Evolutionary conservation across 2,113 vertebrate genomes (phyloP), one percentile per base, ranked within the genome.

Genomic region (Strigops habroptila): DNA sequence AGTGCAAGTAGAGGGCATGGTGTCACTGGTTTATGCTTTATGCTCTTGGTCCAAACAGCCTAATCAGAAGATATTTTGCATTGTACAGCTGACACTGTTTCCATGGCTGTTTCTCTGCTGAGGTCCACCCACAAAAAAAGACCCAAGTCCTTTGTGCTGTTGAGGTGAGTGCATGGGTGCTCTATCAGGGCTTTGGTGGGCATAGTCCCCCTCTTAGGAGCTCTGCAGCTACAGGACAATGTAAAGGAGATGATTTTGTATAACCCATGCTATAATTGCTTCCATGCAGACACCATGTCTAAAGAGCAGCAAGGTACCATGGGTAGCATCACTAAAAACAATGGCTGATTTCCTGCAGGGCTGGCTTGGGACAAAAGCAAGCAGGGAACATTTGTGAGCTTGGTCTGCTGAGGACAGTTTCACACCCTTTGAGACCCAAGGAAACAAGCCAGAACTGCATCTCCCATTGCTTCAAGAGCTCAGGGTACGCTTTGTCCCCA

Each of bases 401-500:
- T 43, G 73, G 67, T 63, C 48, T 59, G 68, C 78, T 35, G 64
- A 64, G 52, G 43, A 49, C 78, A 55, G 18, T 62, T 62, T 88
- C 60, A 70, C 64, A 64, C 8, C 35, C 24, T 69, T 13, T 7
- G 24, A 69, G 31, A 62, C 28, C 78, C 71, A 33, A 10, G 82
- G n/a, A 82, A 91, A 48, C 1, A 4, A 67, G 63, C n/a, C 71
- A 86, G 62, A 49, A 37, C 55, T 18, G 49, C 46, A 78, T 87
- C 57, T 83, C 62, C 59, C 6, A 1, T 23, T 33, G 59, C 82
- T 71, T 71, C 2, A 14, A 81, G 73, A 84, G 83, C 81, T 75
- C 88, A 91, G 82, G 22, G 87, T 49, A 97, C 88, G 24, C 7
- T 3, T 31, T 78, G 93, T 96, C 84, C 73, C 87, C 77, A 87